Evolutionary conservation across 2,888 invertebrate species (phyloP).

Genomic region (Temnothorax unifasciatus): DNA sequence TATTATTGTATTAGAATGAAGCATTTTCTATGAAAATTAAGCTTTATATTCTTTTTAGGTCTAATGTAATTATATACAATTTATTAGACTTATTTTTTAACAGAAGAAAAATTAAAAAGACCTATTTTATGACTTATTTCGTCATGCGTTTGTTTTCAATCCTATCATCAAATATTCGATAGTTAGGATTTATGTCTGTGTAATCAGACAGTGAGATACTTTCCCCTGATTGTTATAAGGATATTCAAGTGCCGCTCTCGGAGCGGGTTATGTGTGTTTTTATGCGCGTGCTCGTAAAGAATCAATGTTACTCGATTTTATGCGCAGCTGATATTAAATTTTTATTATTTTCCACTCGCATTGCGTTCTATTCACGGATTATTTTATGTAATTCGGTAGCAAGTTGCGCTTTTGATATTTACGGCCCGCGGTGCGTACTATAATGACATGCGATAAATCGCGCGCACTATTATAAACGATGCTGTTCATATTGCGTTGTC

Average conservation of each 20-base stretch:
- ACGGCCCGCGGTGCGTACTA: constrained; percentile 7
- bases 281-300: constrained; percentile 27
- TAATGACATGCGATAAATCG: constrained; percentile 41
- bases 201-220: constrained; percentile 40
- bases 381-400: constrained; percentile 49
- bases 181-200: neutral
- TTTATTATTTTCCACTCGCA: constrained; percentile 20
- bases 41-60: neutral
- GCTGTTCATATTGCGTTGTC: constrained; percentile 65
- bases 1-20: neutral
- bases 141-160: neutral
- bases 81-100: neutral
- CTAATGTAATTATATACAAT: neutral
- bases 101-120: neutral
- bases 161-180: neutral
- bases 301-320: constrained; percentile 42
- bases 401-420: constrained; percentile 28
- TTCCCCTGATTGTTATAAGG: constrained; percentile 7
- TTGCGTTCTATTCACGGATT: constrained; percentile 18
- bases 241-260: neutral
- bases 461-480: constrained; percentile 63
- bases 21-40: neutral
- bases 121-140: neutral
- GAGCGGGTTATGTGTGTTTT: constrained; percentile 4
- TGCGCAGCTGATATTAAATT: constrained; percentile 3